Evolutionary conservation across 1,140 invertebrate genomes (phyloP), one percentile per base, ranked within the genome.

Genomic region (Druon quercuslanigerum): DNA sequence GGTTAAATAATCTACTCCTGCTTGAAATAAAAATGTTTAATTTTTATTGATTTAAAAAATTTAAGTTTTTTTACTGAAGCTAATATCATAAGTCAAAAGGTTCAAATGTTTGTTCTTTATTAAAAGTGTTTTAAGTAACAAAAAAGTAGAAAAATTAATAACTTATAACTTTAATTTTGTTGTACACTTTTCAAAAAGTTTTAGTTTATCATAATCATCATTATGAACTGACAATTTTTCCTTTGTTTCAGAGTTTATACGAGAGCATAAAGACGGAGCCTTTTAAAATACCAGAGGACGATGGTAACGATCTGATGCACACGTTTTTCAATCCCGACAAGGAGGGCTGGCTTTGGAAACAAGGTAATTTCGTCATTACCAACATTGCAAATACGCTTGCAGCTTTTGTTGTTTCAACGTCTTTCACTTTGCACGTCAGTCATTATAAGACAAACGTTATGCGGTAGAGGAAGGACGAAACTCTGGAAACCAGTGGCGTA

Each of bases 251-350:
- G 97, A 98, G 96, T 88, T 92, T 99, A 78, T 99, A 99, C 92
- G 98, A 99, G 87, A 99, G 97, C 87, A 99, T 99, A 90, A 98
- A 99, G 93, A 98, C 97, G 70, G 98, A 99, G 91, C 98, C 98
- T 19, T 99, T 99, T 91, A 99, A 99, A 92, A 99, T 99, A 89
- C 98, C 98, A 3, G 98, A 99, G 91, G 98, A 99, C 91, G 98
- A 99, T 93, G 98, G 98, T 51, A 99, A 99, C 92, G 98, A 99
- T 93, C 93, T 99, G 83, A 99, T 99, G 97, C 97, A 99, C 91
- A 99, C 98, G 50, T 99, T 99, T 93, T 99, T 99, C 93, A 99
- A 99, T 92, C 98, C 99, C 0, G 98, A 99, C 90, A 98, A 99
- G 90, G 98, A 99, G 91, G 99, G 99, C 54, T 99, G 98, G 98